Base-by-base conservation (phyloP, 2,113 vertebrate species). In the Rattus rattus region DNA sequence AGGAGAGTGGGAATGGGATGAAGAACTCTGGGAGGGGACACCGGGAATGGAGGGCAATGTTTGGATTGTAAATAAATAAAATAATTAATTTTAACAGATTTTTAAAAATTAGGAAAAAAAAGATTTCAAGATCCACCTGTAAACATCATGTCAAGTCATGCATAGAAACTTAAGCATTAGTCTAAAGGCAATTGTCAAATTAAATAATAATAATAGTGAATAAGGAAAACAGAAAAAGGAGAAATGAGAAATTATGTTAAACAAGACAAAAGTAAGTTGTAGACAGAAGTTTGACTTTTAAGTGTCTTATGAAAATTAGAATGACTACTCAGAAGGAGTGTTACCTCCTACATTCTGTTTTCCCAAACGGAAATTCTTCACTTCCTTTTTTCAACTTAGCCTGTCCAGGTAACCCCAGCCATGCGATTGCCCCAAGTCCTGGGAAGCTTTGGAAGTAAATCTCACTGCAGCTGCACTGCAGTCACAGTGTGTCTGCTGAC, bases 401-500 rank as follows among this genome's bases (percentile, higher is more conserved):
- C 73, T 89, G 49, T 63, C 81, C 88, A 94, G 76, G 86, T 96
- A 96, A 95, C 28, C 36, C 65, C 12, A 54, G 61, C 61, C 39
- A 54, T 88, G 84, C 87, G 96, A 43, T 77, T 8, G n/a, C 59
- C 92, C 96, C 91, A 13, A 0, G 96, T 85, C 91, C 69, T n/a
- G 2, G 92, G 86, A 97, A 97, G 89, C 96, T 97, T 67, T 96
- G 93, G 97, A 98, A 98, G 97, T 54, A 92, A 98, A 96, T 98
- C 89, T n/a, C 90, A 94, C 16, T 88, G 75, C 98, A 98, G 98
- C 98, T 98, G 98, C 95, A 96, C 75, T 19, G 85, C 97, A 98
- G 98, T 98, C 97, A 88, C 98, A 97, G 97, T 28, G 96, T 92
- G 97, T 92, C 98, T 98, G 98, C 98, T 96, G 98, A 98, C 98